phyloP scores from a whole-genome alignment of 2,113 vertebrate genomes.

The Rhodinocichla rosea region DNA sequence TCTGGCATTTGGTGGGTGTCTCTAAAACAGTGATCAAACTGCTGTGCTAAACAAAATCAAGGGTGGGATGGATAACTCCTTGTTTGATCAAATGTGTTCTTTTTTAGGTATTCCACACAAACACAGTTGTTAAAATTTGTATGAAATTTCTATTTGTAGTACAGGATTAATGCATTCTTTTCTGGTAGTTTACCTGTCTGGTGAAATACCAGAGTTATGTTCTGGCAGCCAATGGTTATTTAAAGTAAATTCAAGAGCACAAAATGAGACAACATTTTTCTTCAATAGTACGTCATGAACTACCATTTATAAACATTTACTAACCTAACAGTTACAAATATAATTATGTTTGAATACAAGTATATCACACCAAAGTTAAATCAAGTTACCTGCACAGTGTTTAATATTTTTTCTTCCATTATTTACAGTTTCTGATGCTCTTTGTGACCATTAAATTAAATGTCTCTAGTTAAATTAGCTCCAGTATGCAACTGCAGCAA shows the following conservation, averaged over 20 bases:
- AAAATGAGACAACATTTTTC: not conserved
- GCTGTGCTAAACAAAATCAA: not conserved
- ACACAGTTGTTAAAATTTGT: not conserved
- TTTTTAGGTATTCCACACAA: not conserved
- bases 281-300: not conserved
- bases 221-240: not conserved
- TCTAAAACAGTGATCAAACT: not conserved
- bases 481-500: not conserved
- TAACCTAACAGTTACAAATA: not conserved
- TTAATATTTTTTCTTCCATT: not conserved
- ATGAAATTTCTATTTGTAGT: not conserved
- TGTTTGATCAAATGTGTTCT: not conserved
- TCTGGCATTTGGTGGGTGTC: not conserved
- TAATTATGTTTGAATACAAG: not conserved
- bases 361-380: not conserved
- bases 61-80: not conserved
- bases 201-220: not conserved
- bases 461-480: not conserved
- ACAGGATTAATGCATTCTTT: not conserved
- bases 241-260: not conserved
- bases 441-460: not conserved
- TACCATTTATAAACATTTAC: not conserved
- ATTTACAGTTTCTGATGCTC: not conserved
- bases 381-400: not conserved
- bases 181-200: not conserved